Evolutionary conservation across 1,140 invertebrate genomes (phyloP).

Genomic region (Hydropsyche tenuis): DNA sequence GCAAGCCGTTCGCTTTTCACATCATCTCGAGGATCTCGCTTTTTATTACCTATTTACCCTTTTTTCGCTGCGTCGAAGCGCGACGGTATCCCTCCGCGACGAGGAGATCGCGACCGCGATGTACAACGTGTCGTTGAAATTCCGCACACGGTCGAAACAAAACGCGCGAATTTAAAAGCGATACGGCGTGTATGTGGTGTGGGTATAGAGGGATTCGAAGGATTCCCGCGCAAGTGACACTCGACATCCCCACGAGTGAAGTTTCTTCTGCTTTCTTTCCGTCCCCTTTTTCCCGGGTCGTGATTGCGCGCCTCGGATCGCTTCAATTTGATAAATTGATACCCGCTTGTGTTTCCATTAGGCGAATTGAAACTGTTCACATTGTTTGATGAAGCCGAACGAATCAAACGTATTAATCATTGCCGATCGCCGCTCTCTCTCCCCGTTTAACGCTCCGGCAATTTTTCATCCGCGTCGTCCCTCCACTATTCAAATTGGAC

Average conservation of each 20-base stretch:
- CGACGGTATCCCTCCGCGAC: slow-evolving; percentile 37
- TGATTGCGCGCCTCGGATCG: slow-evolving; percentile 29
- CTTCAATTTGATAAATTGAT: slow-evolving; percentile 44
- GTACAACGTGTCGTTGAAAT: slow-evolving; percentile 5
- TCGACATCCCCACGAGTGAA: no score
- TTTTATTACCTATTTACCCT: slow-evolving; percentile 50
- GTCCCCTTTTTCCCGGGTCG: not conserved
- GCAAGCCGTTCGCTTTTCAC: slow-evolving; percentile 48
- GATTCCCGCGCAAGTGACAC: no score
- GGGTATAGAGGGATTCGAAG: no score
- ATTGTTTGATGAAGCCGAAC: slow-evolving; percentile 42
- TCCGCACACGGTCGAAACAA: not conserved
- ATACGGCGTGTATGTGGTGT: not conserved
- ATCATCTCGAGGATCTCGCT: slow-evolving; percentile 46
- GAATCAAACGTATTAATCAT: slow-evolving; percentile 41
- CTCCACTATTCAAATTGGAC: slow-evolving; percentile 13
- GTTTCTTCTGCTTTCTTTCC: not conserved
- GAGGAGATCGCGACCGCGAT: not conserved
- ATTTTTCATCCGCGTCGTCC: slow-evolving; percentile 12
- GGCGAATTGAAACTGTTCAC: slow-evolving; percentile 43
- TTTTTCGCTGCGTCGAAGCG: slow-evolving; percentile 43
- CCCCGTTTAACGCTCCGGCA: slow-evolving; percentile 13
- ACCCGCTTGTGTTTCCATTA: slow-evolving; percentile 43
- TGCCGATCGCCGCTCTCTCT: slow-evolving; percentile 4
- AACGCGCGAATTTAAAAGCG: not conserved